phyloP scores from a whole-genome alignment of 2,797 vertebrate species.

The Chloroceryle inda region DNA sequence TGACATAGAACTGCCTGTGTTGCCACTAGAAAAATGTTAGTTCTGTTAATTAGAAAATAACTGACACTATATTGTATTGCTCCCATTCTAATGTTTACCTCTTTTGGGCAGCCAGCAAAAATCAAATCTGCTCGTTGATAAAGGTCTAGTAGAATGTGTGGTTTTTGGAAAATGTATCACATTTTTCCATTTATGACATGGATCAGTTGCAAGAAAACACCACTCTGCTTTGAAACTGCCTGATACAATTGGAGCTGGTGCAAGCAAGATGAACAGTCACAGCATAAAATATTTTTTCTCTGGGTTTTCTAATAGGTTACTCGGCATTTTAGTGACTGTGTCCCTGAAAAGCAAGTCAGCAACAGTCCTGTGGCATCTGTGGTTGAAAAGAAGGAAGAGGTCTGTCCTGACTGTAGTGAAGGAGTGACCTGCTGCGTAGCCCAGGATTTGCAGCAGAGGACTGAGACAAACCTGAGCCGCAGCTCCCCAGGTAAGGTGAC shows the following conservation, averaged over 20 bases:
- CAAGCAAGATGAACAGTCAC: not conserved
- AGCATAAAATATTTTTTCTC: not conserved
- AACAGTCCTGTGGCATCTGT: not conserved
- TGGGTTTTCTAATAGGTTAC: not conserved
- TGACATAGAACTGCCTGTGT: not conserved
- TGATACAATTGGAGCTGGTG: not conserved
- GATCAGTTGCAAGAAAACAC: not conserved
- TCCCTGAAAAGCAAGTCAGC: not conserved
- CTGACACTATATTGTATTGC: not conserved
- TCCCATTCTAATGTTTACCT: not conserved
- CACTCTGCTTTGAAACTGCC: not conserved
- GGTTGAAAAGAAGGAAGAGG: not conserved
- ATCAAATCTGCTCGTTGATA: not conserved
- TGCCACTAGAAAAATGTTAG: not conserved
- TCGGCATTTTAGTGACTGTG: not conserved
- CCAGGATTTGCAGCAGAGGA: not conserved
- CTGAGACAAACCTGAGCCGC: not conserved
- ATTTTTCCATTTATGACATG: not conserved
- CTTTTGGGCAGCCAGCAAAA: not conserved
- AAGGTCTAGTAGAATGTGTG: not conserved
- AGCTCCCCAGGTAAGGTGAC: not conserved
- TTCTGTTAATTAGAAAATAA: not conserved
- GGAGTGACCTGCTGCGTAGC: not conserved
- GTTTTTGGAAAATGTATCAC: not conserved
- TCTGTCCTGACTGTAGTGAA: not conserved